Evolutionary conservation across 2,113 vertebrate genomes (phyloP), one percentile per base, ranked within the genome.

Genomic region (Mirounga angustirostris): DNA sequence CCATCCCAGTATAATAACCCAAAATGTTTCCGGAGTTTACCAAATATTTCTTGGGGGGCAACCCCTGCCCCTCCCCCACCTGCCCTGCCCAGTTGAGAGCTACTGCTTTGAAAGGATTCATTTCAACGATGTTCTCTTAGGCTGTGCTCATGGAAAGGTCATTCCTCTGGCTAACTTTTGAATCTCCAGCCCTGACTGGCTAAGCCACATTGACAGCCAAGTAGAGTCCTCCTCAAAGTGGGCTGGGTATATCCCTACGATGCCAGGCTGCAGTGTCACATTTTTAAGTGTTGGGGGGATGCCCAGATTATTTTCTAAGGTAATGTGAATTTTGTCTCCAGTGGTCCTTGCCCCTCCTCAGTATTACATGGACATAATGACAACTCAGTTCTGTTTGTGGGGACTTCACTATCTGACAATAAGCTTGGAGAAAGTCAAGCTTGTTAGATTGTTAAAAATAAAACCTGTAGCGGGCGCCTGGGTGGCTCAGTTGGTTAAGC

Each of bases 371-470:
- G 54, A 18, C 56, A 80, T 81, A 71, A 93, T 69, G 71, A 63
- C 40, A 63, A 61, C 33, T 76, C 52, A 92, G 8, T 76, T 81
- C 36, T 92, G 26, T 87, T 52, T 63, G 11, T 74, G 63, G 88
- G 58, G 71, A 28, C 50, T 84, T 92, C 71, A 86, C 71, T 69
- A 73, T 82, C 28, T 69, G 73, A 83, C 58, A 76, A 58, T 71
- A 82, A 94, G n/a, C 54, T 76, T 43, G 52, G 22, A 97, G 26
- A 93, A 93, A 73, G 43, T 83, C 69, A 88, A 61, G 10, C 78
- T 93, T 28, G 43, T 73, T 94, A 30, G 78, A 78, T 92, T 94
- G 81, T 61, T 91, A 63, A 89, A 91, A 97, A 86, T 76, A 83
- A 94, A 96, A 40, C 26, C n/a, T 87, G 21, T 78, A 52, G 28